Percentiles rank a stretch among this genome's conserved stretches.
phyloP scores from a whole-genome alignment of 1,140 invertebrate species.

The Pemphigus obesinymphae region DNA sequence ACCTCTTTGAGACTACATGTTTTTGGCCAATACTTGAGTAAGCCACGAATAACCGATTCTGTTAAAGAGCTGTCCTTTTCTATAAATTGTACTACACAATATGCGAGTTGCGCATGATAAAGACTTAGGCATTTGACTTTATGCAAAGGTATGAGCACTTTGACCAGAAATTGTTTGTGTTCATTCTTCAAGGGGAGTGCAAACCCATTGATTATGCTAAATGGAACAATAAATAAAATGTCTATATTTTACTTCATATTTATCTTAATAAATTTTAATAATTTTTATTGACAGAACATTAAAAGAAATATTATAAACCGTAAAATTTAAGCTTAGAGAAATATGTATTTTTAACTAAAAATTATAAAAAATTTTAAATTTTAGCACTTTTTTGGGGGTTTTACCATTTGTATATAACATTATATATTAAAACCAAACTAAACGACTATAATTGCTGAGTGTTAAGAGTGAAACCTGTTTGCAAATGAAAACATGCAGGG shows the following conservation, averaged over 20 bases:
- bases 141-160: conserved; percentile 96
- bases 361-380: no score
- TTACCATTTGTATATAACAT: no score
- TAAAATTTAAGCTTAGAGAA: no score
- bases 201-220: conserved; percentile 98
- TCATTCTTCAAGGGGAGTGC: conserved; percentile 93
- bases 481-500: no score
- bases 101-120: conserved; percentile 95
- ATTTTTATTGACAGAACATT: neutral
- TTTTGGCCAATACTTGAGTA: conserved; percentile 99
- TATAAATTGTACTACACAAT: conserved; percentile 99
- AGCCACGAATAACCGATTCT: conserved; percentile 89
- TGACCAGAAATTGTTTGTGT: conserved; percentile 96
- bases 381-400: no score
- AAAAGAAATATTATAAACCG: neutral
- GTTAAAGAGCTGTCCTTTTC: conserved; percentile 97
- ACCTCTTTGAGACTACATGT: conserved; percentile 96
- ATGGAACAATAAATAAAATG: conserved; percentile 44
- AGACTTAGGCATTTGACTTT: conserved; percentile 79
- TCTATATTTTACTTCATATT: neutral
- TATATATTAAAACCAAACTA: no score
- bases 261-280: neutral
- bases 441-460: no score
- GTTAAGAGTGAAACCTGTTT: no score
- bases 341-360: no score